These are phyloP conservation scores for Volucella bombylans DNA, from an alignment of 2,888 invertebrate genomes.

Conservation along the genomic window DNA sequence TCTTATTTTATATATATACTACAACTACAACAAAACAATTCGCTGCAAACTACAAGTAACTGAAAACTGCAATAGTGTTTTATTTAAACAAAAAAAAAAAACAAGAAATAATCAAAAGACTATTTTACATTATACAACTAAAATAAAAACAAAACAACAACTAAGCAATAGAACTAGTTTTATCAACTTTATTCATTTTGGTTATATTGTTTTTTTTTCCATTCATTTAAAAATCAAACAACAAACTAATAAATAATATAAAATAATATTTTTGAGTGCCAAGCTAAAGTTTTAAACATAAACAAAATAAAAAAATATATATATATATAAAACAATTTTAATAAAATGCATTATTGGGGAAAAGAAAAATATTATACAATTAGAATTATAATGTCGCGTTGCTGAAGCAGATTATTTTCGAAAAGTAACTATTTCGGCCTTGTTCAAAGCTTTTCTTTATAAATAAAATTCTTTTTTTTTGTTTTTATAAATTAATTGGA, in stretches of 20 bases:
- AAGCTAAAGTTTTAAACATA: constrained; percentile 77
- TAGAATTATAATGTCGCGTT: constrained; percentile 60
- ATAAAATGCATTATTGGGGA: constrained; percentile 46
- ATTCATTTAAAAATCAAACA: constrained; percentile 1
- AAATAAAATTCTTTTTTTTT: neutral
- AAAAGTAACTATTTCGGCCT: neutral
- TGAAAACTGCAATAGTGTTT: constrained; percentile 73
- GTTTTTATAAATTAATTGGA: neutral
- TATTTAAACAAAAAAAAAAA: constrained; percentile 28
- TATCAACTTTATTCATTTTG: constrained; percentile 47
- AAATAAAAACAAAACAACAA: constrained; percentile 36
- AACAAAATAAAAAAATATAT: constrained; percentile 16
- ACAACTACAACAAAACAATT: constrained; percentile 55
- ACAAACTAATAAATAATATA: constrained; percentile 37
- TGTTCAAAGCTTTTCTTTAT: neutral
- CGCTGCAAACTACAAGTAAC: constrained; percentile 71
- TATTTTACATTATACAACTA: constrained; percentile 66
- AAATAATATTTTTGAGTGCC: constrained; percentile 80
- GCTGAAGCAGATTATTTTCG: constrained; percentile 66
- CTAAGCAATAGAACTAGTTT: constrained; percentile 64
- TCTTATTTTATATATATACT: constrained; percentile 32
- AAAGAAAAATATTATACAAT: constrained; percentile 28
- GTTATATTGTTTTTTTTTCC: constrained; percentile 51
- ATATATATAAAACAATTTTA: constrained; percentile 15
- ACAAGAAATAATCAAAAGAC: constrained; percentile 48